Evolutionary conservation across 2,888 invertebrate genomes (phyloP), one percentile per base, ranked within the genome.

Genomic region (Athrips mouffetella): DNA sequence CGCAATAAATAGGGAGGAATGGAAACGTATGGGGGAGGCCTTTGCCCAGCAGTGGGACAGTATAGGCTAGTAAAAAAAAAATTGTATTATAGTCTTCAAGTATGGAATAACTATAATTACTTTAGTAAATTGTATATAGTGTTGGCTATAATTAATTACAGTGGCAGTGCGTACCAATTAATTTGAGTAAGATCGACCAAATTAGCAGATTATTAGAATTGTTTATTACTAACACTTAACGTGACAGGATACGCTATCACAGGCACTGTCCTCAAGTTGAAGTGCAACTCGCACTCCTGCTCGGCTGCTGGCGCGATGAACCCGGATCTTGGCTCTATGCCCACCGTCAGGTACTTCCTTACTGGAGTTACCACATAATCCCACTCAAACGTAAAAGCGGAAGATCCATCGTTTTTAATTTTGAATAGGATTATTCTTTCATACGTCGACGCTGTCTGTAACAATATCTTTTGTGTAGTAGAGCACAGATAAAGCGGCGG

Each of bases 351-450:
- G 54, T 80, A 87, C 55, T 86, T 87, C 59, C 80, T 84, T 1
- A 87, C 84, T 0, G 59, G 44, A 15, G 63, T 62, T 2, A 52
- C 57, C 8, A 66, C 70, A 61, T 82, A 87, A 18, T 64, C 60
- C 88, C 88, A 88, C 30, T 86, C 79, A 51, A 72, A 88, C 58
- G 76, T 77, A 57, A 88, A 86, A 1, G 85, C 80, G 4, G 85
- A 81, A 0, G 88, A 87, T 1, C 88, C 88, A 29, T 85, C 73
- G 50, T 88, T 88, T 49, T 70, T 81, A 57, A 88, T 76, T 3
- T 57, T 70, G 57, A 88, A 87, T 5, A 76, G 75, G 54, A 88
- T 67, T 11, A 65, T 76, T 48, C 88, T 71, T 53, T 85, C 80
- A 50, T 87, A 87, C 1, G 81, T 81, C 16, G 86, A 86, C 25